Conservation (phyloP, 2,113 vertebrate species). For the Carassius auratus region DNA sequence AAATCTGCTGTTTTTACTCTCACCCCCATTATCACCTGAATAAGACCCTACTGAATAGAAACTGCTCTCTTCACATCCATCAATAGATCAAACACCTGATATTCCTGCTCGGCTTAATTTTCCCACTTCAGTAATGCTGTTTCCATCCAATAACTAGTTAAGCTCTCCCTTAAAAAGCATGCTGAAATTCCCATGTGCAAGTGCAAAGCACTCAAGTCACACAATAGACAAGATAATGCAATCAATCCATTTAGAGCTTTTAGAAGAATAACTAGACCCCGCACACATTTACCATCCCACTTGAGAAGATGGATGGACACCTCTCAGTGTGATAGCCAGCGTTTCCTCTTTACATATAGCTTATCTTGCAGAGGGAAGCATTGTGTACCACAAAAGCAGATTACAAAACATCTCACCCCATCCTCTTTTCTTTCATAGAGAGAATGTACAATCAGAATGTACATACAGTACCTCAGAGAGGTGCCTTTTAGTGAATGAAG, state of each 20-base stretch:
- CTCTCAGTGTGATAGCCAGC: conserved; percentile 48
- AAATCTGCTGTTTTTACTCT: conserved; percentile 34
- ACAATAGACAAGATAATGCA: conserved; percentile 23
- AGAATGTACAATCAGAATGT: background rate
- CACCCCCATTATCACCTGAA: conserved; percentile 9
- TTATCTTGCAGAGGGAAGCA: conserved; percentile 71
- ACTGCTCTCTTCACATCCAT: conserved; percentile 38
- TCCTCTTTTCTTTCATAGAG: background rate
- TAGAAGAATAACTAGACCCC: background rate
- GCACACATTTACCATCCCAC: conserved; percentile 30
- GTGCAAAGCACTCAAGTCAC: conserved; percentile 4
- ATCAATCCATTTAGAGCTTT: conserved; percentile 38
- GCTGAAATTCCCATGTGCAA: conserved; percentile 25
- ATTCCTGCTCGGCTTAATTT: conserved; percentile 50
- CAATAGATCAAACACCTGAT: conserved; percentile 65
- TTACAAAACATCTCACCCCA: background rate
- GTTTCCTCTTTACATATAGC: conserved; percentile 70
- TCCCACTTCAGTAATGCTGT: conserved; percentile 42
- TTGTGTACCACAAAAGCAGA: conserved; percentile 57
- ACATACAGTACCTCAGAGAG: background rate
- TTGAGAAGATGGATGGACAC: conserved; percentile 62
- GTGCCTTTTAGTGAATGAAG: background rate
- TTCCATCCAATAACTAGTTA: conserved; percentile 63
- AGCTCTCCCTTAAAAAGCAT: conserved; percentile 42
- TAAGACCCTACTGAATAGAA: conserved; percentile 31